phyloP scores from a whole-genome alignment of 2,113 vertebrate species.

The Misgurnus mizolepis region DNA sequence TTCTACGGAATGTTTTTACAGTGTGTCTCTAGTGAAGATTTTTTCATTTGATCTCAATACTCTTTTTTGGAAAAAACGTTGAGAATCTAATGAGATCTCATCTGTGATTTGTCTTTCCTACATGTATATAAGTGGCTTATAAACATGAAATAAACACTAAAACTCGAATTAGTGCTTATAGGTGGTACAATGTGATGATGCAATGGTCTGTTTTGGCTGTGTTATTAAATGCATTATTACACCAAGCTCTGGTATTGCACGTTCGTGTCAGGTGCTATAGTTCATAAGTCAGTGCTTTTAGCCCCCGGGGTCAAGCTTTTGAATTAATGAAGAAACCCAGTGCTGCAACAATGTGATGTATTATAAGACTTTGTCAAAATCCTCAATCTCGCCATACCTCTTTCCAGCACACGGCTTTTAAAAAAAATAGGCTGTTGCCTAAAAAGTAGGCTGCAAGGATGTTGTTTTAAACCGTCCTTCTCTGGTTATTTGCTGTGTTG shows the following conservation, averaged over 20 bases:
- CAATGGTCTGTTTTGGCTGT: background rate
- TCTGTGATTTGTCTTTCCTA: no score
- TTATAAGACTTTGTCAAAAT: constrained; percentile 21
- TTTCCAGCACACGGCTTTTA: background rate
- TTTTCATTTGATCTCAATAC: no score
- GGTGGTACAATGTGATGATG: background rate
- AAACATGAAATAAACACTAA: background rate
- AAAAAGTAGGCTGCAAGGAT: background rate
- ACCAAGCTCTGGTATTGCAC: background rate
- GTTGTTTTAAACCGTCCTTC: background rate
- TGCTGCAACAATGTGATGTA: constrained; percentile 18
- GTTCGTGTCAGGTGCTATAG: constrained; percentile 17
- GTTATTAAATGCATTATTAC: constrained; percentile 8
- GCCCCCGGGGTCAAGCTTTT: constrained; percentile 18
- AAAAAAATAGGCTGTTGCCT: background rate
- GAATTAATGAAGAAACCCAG: constrained; percentile 24
- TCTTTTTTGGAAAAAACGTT: no score
- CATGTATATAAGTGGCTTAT: background rate
- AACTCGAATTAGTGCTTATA: background rate
- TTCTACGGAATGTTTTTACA: no score
- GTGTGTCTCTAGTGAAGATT: no score
- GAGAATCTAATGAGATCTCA: no score
- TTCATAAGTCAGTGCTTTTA: constrained; percentile 24
- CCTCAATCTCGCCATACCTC: background rate
- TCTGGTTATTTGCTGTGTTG: background rate